Evolutionary conservation across 2,113 vertebrate genomes (phyloP), one percentile per base, ranked within the genome.

Genomic region (Saguinus imperator): DNA sequence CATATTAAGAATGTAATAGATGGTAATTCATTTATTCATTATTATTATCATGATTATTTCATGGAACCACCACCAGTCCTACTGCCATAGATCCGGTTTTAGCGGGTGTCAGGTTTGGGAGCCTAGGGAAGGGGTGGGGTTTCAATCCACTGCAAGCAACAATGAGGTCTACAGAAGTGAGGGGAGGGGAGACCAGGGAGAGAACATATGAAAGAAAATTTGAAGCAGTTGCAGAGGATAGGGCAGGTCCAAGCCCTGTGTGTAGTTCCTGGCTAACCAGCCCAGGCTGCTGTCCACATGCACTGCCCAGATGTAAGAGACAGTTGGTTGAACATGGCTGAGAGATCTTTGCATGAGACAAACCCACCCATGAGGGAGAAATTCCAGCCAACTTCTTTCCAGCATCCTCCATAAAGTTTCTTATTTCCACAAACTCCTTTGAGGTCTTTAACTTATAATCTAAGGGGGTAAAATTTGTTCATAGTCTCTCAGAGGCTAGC

Each of bases 11-110:
- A 76, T 35, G 32, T 73, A 89, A 79, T 77, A 95, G 72, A 80
- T 66, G 61, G 29, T 79, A 70, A 94, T 70, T 80, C 81, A 70
- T 80, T 81, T 86, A n/a, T 94, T 90, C 83, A 66, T 73, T 73
- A 70, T 83, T 89, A 82, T 82, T 89, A 37, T 81, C 27, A 45
- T 91, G 40, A 88, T 87, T 92, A 55, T 58, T 82, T 91, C 75
- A 91, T 58, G 25, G 89, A 45, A 66, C 12, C 11, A n/a, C 55
- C 13, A 16, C 82, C n/a, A 25, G 61, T 55, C 75, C 52, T 40
- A 5, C 43, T 35, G 6, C 29, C 23, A 5, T 3, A 76, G 64
- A 61, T 40, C 37, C 58, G 94, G 10, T 8, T 23, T 90, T 37
- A 52, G 48, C 23, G 25, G 48, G 23, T 66, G 43, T 81, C 37